These are phyloP conservation scores for Myotis pilosus DNA, from an alignment of 2,797 vertebrate species.

Conservation along the genomic window DNA sequence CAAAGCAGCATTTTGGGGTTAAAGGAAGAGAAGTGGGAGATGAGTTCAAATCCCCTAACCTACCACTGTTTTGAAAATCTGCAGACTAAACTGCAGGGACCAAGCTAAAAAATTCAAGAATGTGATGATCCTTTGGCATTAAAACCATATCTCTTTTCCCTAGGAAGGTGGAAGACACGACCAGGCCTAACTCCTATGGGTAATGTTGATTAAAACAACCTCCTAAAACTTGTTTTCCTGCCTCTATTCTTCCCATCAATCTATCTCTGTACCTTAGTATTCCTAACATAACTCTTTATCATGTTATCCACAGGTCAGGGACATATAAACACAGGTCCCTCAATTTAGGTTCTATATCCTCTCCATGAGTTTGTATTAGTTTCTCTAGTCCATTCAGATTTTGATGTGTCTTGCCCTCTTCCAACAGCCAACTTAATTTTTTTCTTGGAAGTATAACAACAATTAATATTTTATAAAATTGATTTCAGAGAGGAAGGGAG, in stretches of 20 bases:
- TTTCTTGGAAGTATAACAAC: constrained; percentile 3
- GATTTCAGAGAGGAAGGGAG: too few relatives aligned
- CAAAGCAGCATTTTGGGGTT: neutral
- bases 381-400: constrained; percentile 13
- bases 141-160: neutral
- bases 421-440: neutral
- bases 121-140: neutral
- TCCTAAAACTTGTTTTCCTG: constrained; percentile 26
- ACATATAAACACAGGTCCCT: neutral
- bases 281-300: constrained; percentile 1
- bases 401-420: constrained; percentile 20
- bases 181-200: neutral
- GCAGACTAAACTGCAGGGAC: neutral
- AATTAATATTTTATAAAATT: neutral
- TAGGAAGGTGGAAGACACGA: neutral
- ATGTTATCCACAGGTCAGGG: neutral
- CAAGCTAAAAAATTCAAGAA: constrained; percentile 22
- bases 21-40: neutral
- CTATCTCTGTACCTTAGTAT: neutral
- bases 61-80: neutral
- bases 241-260: neutral
- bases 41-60: neutral
- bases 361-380: neutral
- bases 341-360: neutral
- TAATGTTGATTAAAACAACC: constrained; percentile 22